Base-by-base conservation (phyloP, 2,888 invertebrate species). In the Caenorhabditis japonica region DNA sequence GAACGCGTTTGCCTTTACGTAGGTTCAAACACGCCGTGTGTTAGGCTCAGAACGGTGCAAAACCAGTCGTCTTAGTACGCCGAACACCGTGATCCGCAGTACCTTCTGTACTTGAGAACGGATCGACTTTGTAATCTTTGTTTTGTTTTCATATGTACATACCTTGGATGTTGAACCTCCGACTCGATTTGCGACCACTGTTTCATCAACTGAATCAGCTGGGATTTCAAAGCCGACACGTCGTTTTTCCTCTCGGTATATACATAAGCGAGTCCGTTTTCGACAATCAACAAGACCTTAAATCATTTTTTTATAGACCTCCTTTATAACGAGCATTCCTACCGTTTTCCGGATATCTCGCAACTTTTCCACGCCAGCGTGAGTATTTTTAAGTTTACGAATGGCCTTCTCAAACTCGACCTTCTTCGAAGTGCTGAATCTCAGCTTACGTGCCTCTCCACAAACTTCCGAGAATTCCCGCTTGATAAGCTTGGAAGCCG, bases 261-360 rank as follows among this genome's bases (percentile, higher is more conserved):
- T 61, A 74, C 73, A 61, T 23, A 58, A 19, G 47, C 73, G 46
- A 74, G 68, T 39, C 73, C 73, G 52, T 74, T 74, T 36, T 74
- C 68, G 36, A 74, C 73, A 43, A 68, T 61, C 36, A 36, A 27
- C 52, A 61, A 27, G 13, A 60, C 55, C 69, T 69, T 52, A 23
- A 59, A 62, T 19, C 7, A n/a, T n/a, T n/a, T n/a, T n/a, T n/a
- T n/a, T n/a, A n/a, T n/a, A n/a, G n/a, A n/a, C n/a, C n/a, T n/a
- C n/a, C n/a, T n/a, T n/a, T n/a, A n/a, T n/a, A n/a, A n/a, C n/a
- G n/a, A n/a, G n/a, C n/a, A n/a, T n/a, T n/a, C 43, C 36, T 8
- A 68, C 68, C 44, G 66, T 56, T 44, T 66, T 66, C 2, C 72
- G 64, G 44, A 73, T 36, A 23, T 73, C 72, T 43, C 60, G 46